Evolutionary conservation across 1,140 invertebrate species (phyloP), one percentile per base, ranked within the genome.

Genomic region (Drosophila tsacasi): DNA sequence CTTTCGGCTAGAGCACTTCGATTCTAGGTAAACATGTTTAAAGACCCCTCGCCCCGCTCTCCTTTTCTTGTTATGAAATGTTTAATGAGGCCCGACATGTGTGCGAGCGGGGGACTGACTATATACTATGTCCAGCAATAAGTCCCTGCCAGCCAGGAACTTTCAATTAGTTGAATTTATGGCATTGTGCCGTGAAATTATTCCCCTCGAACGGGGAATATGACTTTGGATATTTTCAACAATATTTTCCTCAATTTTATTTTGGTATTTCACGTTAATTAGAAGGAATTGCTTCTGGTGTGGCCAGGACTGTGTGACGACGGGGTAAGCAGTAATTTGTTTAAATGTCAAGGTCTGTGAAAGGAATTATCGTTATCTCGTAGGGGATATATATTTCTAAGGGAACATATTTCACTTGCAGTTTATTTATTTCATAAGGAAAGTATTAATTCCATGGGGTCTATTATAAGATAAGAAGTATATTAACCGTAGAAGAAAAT

Each of bases 121-220:
- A 5, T 47, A 23, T 46, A 59, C 10, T 9, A 12, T 13, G 50
- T 25, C 54, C 37, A 49, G 47, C 65, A 40, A 73, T 73, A 75
- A 82, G 67, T 87, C 60, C 58, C 73, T 86, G 76, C 67, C 59
- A 69, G 17, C 57, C 42, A 80, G 74, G 74, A 78, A 83, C 78
- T 89, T 83, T 89, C 81, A 87, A 87, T 87, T 87, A 87, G 80
- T 81, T 52, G 47, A 83, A 89, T 83, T 83, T 87, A 81, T 83
- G 77, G 78, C 54, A 65, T 32, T 54, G 35, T 49, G 25, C 60
- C 61, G 72, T 55, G 37, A 62, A 85, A 73, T 52, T 76, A 58
- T 61, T 65, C 62, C 69, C 37, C 15, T 12, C 37, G 55, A 50
- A 21, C 39, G n/a, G n/a, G 17, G 42, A n/a, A 57, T 57, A 54